Conservation (phyloP, 2,888 invertebrate species). For the Caenorhabditis parvicauda region DNA sequence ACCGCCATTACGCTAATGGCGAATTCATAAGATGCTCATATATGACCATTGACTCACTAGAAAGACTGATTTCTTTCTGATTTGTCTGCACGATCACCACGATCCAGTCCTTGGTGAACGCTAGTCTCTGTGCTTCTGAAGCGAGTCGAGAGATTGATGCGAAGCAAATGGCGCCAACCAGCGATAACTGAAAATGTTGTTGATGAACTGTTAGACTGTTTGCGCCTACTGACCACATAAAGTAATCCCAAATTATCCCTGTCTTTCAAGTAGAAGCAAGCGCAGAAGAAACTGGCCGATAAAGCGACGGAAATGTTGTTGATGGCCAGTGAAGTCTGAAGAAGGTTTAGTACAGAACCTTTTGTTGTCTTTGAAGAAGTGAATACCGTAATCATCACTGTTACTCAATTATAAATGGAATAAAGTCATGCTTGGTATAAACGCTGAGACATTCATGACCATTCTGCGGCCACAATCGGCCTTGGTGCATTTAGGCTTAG, state of each 20-base stretch:
- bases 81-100: conserved; percentile 42
- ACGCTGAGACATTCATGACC: too few species aligned
- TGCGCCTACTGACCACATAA: not conserved
- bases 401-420: not conserved
- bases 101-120: conserved; percentile 58
- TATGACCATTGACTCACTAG: conserved; percentile 20
- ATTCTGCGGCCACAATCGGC: too few species aligned
- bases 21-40: too few species aligned
- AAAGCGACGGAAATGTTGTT: conserved; percentile 44
- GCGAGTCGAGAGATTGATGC: conserved; percentile 39
- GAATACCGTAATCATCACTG: too few species aligned
- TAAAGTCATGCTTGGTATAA: too few species aligned
- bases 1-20: too few species aligned
- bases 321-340: conserved; percentile 18
- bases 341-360: too few species aligned
- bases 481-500: too few species aligned
- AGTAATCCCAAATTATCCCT: not conserved
- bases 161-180: conserved; percentile 21
- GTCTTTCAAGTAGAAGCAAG: conserved; percentile 8
- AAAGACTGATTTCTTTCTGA: conserved; percentile 16
- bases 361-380: too few species aligned
- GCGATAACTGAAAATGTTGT: conserved; percentile 11
- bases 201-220: not conserved
- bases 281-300: conserved; percentile 30
- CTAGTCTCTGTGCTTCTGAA: conserved; percentile 50